phyloP scores from a whole-genome alignment of 2,113 vertebrate genomes.

The Coreoperca whiteheadi region DNA sequence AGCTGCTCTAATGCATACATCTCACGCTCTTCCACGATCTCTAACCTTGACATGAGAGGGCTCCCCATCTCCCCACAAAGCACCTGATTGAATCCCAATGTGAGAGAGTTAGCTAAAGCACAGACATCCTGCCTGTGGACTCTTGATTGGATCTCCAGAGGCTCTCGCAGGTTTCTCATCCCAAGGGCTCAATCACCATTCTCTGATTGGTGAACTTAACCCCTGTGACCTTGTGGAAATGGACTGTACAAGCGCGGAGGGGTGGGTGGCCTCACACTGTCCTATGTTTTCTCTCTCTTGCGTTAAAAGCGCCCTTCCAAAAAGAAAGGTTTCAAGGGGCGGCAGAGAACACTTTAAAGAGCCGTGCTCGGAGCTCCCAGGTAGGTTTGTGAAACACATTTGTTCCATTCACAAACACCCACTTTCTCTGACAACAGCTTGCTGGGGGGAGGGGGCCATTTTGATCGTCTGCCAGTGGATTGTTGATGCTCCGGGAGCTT shows the following conservation, averaged over 20 bases:
- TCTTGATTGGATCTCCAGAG: constrained; percentile 65
- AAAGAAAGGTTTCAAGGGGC: constrained; percentile 33
- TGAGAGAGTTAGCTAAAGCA: constrained; percentile 32
- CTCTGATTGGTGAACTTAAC: constrained; percentile 76
- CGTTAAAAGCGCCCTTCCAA: background rate
- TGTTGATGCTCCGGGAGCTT: constrained; percentile 69
- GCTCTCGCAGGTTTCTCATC: constrained; percentile 48
- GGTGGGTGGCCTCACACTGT: constrained; percentile 25
- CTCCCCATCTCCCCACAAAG: constrained; percentile 40
- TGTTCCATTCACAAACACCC: constrained; percentile 54
- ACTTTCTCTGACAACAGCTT: constrained; percentile 30
- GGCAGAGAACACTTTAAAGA: background rate
- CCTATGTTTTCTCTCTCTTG: background rate
- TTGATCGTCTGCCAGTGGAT: constrained; percentile 54
- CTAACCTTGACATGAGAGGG: constrained; percentile 58
- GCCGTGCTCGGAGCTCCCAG: constrained; percentile 3
- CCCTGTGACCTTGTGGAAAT: constrained; percentile 54
- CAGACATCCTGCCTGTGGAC: constrained; percentile 31
- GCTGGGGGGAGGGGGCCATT: constrained; percentile 4
- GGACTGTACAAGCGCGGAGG: constrained; percentile 21
- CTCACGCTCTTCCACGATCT: constrained; percentile 29
- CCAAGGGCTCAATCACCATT: constrained; percentile 65
- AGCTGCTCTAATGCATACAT: constrained; percentile 43
- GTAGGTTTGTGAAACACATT: constrained; percentile 48
- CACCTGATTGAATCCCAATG: constrained; percentile 60